Evolutionary conservation across 2,888 invertebrate genomes (phyloP).

Genomic region (Monochamus alternatus): DNA sequence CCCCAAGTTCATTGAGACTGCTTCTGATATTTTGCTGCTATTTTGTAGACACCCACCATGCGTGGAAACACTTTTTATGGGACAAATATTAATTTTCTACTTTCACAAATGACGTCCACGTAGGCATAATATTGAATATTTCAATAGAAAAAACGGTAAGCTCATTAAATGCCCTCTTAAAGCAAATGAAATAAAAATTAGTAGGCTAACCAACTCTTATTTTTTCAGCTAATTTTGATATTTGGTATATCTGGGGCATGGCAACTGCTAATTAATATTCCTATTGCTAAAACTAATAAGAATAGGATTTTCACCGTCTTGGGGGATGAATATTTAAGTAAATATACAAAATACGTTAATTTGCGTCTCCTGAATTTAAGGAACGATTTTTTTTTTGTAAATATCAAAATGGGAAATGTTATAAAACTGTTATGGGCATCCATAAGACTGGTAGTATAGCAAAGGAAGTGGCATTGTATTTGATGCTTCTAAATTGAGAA

Average conservation of each 20-base stretch:
- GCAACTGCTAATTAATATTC: neutral
- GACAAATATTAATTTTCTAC: too few relatives aligned
- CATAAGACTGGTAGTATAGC: neutral
- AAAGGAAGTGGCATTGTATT: neutral
- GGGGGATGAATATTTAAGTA: neutral
- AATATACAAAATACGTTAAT: neutral
- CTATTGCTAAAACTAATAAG: neutral
- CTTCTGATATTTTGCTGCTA: too few relatives aligned
- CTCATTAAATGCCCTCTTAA: too few relatives aligned
- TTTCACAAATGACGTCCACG: too few relatives aligned
- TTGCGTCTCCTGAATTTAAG: neutral
- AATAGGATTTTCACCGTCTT: neutral
- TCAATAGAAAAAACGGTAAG: too few relatives aligned
- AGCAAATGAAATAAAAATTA: too few relatives aligned
- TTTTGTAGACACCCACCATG: too few relatives aligned
- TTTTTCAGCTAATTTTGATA: neutral
- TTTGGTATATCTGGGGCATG: neutral
- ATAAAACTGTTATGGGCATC: neutral
- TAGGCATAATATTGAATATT: too few relatives aligned
- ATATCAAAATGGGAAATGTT: slow-evolving; percentile 4
- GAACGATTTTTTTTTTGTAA: neutral
- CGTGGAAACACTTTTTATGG: too few relatives aligned
- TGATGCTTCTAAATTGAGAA: neutral
- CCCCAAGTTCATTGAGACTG: too few relatives aligned
- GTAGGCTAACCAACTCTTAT: neutral